Percentiles rank a stretch among this genome's conserved stretches.
Evolutionary conservation across 1,140 invertebrate genomes (phyloP).

Genomic region (Anastrepha ludens): DNA sequence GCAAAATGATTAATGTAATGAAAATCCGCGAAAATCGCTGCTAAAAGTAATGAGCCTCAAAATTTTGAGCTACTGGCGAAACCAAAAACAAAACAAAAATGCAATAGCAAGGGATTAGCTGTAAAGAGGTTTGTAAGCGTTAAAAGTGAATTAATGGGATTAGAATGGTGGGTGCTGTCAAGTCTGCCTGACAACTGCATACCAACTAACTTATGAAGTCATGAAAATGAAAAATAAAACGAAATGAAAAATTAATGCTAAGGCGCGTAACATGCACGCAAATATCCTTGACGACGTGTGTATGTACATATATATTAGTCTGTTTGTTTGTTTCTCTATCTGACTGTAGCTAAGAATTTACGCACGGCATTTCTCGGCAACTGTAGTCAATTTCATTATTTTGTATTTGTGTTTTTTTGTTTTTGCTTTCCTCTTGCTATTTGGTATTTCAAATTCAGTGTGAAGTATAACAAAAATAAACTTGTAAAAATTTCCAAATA

Average conservation of each 20-base stretch:
- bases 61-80: not conserved
- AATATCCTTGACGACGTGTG: not conserved
- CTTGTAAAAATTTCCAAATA: too few relatives aligned
- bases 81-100: not conserved
- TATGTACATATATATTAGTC: not conserved
- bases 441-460: too few relatives aligned
- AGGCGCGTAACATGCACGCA: not conserved
- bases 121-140: not conserved
- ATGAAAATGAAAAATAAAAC: not conserved
- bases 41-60: not conserved
- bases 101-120: not conserved
- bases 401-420: too few relatives aligned
- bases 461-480: too few relatives aligned
- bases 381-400: not conserved
- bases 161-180: not conserved
- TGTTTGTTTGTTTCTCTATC: not conserved
- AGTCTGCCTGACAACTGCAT: not conserved
- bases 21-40: not conserved
- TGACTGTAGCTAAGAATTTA: not conserved
- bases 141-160: not conserved
- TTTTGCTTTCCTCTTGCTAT: too few relatives aligned
- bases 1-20: not conserved
- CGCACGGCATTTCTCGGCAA: not conserved
- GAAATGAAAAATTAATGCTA: not conserved
- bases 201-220: not conserved